Base-by-base conservation (phyloP, 1,140 invertebrate species). In the Frieseomelitta varia region DNA sequence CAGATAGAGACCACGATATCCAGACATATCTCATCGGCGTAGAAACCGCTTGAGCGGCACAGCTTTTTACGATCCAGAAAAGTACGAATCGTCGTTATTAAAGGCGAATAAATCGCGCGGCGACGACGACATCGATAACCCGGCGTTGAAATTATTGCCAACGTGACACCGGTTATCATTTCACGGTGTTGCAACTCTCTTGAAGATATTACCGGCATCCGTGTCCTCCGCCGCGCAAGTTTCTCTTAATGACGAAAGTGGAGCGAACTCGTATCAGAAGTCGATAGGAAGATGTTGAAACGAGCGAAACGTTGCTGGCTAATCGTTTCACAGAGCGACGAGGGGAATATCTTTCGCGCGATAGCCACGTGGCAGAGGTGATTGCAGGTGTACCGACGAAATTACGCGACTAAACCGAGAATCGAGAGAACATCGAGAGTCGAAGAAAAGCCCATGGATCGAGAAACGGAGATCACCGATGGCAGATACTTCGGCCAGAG, bases 241-340 rank as follows among this genome's bases (percentile, higher is more conserved):
- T 92, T 91, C 88, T 87, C 88, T 91, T 92, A 92, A 93, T 89
- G 91, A 92, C 87, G 86, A 89, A 92, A 92, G 90, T 92, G 86
- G 86, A 79, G 51, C 78, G 74, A 87, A 91, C 79, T 91, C 82
- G 75, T 61, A 77, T 67, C 69, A 86, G 82, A 85, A 90, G 75
- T 87, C 86, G 90, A 92, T 91, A 92, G 89, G 85, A 51, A 55
- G 51, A 34, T 34, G 74, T 58, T n/a, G 73, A 39, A 39, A 19
- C 10, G 65, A 17, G 39, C 39, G 17, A 21, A 19, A 27, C 10
- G 55, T 17, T 30, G 85, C 17, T 58, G 88, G 88, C 91, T 93
- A 93, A 93, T 93, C 93, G 92, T 90, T 92, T 90, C 69, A 69
- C 69, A 10, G 34, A 39, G 39, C 39, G 34, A 39, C 4, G 39